Evolutionary conservation across 2,113 vertebrate species (phyloP).

Genomic region (Silurus glanis): DNA sequence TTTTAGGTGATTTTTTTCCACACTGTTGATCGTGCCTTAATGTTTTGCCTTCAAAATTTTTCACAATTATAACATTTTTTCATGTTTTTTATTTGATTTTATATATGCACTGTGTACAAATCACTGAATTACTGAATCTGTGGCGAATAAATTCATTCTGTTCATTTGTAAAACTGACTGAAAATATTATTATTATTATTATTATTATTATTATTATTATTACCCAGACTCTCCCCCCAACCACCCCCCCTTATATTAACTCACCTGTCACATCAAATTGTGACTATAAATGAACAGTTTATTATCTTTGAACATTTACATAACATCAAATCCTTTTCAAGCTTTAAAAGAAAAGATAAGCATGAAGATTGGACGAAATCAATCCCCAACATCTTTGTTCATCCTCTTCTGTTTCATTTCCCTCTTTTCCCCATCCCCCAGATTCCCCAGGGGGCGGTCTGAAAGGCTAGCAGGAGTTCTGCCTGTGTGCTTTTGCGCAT

Average conservation of each 20-base stretch:
- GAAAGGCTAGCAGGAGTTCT: slow-evolving; percentile 48
- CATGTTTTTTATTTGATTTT: not conserved
- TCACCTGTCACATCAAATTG: not conserved
- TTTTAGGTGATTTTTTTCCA: not conserved
- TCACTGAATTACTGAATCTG: not conserved
- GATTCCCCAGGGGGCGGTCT: not conserved
- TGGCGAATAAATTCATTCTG: slow-evolving; percentile 3
- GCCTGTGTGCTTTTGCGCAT: slow-evolving; percentile 64
- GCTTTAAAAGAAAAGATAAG: not conserved
- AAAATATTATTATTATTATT: slow-evolving; percentile 5
- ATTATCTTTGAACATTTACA: not conserved
- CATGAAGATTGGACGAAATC: not conserved
- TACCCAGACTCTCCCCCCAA: not conserved
- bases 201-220: not conserved
- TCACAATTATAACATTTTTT: not conserved
- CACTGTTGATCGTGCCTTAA: not conserved
- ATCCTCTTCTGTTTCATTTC: not conserved
- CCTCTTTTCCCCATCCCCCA: slow-evolving; percentile 17
- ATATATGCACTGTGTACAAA: not conserved
- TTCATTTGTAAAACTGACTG: not conserved
- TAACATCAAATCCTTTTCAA: not conserved
- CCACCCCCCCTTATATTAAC: not conserved
- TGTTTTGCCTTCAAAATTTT: not conserved
- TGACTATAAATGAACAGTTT: not conserved
- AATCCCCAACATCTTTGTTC: slow-evolving; percentile 1